phyloP scores from a whole-genome alignment of 2,113 vertebrate species.

The Cryptoleucopteryx plumbea region DNA sequence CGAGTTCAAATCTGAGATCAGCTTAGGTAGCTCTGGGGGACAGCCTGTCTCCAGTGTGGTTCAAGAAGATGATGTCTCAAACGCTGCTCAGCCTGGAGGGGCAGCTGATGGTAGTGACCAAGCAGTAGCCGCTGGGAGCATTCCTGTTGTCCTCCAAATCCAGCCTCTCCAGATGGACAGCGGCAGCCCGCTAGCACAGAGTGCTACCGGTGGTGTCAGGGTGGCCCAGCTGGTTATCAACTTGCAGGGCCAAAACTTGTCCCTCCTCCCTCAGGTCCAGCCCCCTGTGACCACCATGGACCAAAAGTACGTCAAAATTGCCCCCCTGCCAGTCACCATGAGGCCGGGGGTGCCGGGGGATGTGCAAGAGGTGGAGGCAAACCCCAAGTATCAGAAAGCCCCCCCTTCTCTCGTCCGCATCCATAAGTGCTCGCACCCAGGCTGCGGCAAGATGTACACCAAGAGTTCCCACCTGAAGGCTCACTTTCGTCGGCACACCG shows the following conservation, averaged over 20 bases:
- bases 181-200: not conserved
- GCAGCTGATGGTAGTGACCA: not conserved
- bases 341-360: conserved; percentile 42
- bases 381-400: conserved; percentile 46
- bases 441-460: conserved; percentile 87
- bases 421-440: conserved; percentile 84
- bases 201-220: conserved; percentile 43
- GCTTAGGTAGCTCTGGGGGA: not conserved
- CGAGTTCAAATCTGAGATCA: not conserved
- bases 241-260: conserved; percentile 75
- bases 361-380: conserved; percentile 35
- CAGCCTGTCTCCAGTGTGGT: not conserved
- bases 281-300: conserved; percentile 51
- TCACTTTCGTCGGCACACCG: conserved; percentile 78
- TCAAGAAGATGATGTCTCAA: not conserved
- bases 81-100: not conserved
- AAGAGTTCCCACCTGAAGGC: conserved; percentile 90
- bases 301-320: conserved; percentile 85
- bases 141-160: conserved; percentile 80
- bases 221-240: conserved; percentile 81
- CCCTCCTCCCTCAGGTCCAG: conserved; percentile 60
- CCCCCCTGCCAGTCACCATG: conserved; percentile 75
- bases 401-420: conserved; percentile 59
- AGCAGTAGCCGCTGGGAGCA: not conserved
- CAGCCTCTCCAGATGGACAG: conserved; percentile 72